Base-by-base conservation (phyloP, 2,888 invertebrate species). In the Drosophila paucipuncta region DNA sequence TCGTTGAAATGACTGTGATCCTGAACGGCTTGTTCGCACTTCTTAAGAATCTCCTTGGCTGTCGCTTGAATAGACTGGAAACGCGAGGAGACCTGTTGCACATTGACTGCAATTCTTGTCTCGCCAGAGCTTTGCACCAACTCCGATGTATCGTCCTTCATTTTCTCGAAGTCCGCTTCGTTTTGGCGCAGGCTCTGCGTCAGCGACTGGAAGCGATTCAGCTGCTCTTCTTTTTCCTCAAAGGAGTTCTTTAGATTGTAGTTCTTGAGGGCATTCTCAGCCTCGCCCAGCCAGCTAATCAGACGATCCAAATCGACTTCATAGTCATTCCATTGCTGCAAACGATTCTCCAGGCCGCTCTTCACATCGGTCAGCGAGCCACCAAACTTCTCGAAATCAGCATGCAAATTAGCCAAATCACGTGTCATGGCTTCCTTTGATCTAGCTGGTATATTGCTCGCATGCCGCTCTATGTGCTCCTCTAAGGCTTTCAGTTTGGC, bases 291-390 rank as follows among this genome's bases (percentile, higher is more conserved):
- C 97, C 98, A 98, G 57, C 95, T 95, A 66, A 97, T 95, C 57
- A 99, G 94, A 52, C 96, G 95, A 82, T 98, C 97, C 84, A 97
- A 95, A 1, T 97, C 96, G 76, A 95, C 95, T 91, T 99, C 98
- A 92, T 98, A 99, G 84, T 98, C 97, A 76, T 95, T 96, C 98
- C 98, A 98, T 93, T 98, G 97, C 81, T 97, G 96, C 77, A 98
- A 95, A 80, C 97, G 96, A 81, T 97, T 97, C 92, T 98, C 97
- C 39, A 98, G 94, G 30, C 96, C 96, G 73, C 96, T 96, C 85
- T 96, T 95, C 0, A 97, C 96, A 89, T 98, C 98, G 80, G 95
- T 95, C 39, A 97, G 94, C 0, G 97, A 96, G 0, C 95, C 95
- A 3, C 95, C 95, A 83, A 97, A 97, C 91, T 97, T 98, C 78